Evolutionary conservation across 2,888 invertebrate genomes (phyloP), one percentile per base, ranked within the genome.

Genomic region (Anorthoa munda): DNA sequence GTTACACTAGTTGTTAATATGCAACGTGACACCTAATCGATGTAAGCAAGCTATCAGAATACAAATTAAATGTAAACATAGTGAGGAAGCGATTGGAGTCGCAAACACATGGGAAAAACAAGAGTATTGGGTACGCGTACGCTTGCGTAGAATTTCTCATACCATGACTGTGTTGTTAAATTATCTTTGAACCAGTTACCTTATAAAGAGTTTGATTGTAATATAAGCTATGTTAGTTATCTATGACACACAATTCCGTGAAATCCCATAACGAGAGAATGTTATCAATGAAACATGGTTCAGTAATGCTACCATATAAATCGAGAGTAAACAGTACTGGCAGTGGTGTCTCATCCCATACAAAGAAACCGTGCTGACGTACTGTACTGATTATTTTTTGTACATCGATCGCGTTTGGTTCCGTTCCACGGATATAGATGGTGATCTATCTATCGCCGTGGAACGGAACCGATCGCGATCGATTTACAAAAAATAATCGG

Each of bases 1-100:
- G 68, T 78, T 68, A 72, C 60, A 61, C 55, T 77, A 7, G 64
- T 53, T 59, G 72, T 83, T 79, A 66, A 82, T 82, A 85, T 75
- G 71, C 79, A 85, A 75, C 79, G 75, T 75, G 83, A 85, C 83
- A 85, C 58, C 48, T 77, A 76, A 84, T 73, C 85, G 72, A 82
- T 77, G 82, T 75, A 82, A 83, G 75, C 79, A 66, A 69, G 77
- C 73, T 79, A 82, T 83, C 77, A 73, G 83, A 88, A 84, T 83
- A 89, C 87, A 87, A 88, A 90, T 90, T 86, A 85, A 86, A 86
- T 82, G 84, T 80, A 85, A 89, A 89, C 82, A 87, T 77, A 70
- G 72, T 72, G 69, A 75, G 81, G 78, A 75, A 70, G 59, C 72
- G 72, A 63, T 64, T 63, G 45, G 64, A 66, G 67, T 51, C 50